Evolutionary conservation across 2,888 invertebrate genomes (phyloP).

Genomic region (Platycheirus rosarum): DNA sequence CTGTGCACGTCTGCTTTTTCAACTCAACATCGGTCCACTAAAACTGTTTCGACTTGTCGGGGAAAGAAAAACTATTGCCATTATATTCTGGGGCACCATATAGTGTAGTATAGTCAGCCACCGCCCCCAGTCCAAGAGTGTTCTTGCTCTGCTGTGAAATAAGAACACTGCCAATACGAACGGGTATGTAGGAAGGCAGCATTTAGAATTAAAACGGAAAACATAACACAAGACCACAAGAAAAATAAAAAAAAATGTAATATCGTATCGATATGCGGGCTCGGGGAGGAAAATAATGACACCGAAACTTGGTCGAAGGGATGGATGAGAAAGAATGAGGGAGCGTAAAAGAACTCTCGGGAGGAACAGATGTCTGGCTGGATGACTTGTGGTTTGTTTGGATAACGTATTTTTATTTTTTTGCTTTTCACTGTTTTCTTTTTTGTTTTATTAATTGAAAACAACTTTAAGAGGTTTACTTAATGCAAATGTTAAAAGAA

Average conservation of each 20-base stretch:
- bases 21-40: slow-evolving; percentile 71
- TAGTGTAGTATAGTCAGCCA: slow-evolving; percentile 32
- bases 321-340: not conserved
- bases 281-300: slow-evolving; percentile 17
- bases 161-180: slow-evolving; percentile 59
- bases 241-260: slow-evolving; percentile 46
- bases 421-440: slow-evolving; percentile 3
- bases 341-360: slow-evolving; percentile 3
- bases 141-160: slow-evolving; percentile 30
- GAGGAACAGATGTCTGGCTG: slow-evolving; percentile 30
- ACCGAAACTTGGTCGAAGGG: slow-evolving; percentile 20
- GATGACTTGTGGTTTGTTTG: slow-evolving; percentile 39
- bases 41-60: slow-evolving; percentile 46
- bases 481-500: not conserved
- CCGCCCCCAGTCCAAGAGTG: slow-evolving; percentile 36
- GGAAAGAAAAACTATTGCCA: slow-evolving; percentile 58
- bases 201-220: slow-evolving; percentile 53
- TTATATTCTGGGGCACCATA: slow-evolving; percentile 42
- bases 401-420: not conserved
- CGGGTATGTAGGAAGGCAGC: slow-evolving; percentile 35
- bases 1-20: slow-evolving; percentile 66
- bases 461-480: slow-evolving; percentile 26
- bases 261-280: slow-evolving; percentile 28
- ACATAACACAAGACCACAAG: slow-evolving; percentile 59
- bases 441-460: slow-evolving; percentile 21